phyloP scores from a whole-genome alignment of 53 echinoderm and acorn worm genomes.

The Echinarachnius parma region DNA sequence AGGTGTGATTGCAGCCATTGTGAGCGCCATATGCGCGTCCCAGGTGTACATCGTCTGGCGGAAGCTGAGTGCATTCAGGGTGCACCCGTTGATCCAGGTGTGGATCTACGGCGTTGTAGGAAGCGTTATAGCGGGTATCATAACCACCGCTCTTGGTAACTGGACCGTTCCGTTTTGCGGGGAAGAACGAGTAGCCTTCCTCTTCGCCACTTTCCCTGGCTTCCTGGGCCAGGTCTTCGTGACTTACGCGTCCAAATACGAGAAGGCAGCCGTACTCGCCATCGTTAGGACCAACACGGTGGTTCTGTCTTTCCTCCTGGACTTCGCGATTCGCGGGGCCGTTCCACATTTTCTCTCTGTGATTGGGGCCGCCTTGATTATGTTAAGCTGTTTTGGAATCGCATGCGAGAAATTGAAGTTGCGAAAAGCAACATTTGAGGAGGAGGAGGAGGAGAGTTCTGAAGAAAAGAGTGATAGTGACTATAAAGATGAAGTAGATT shows the following conservation, averaged over 20 bases:
- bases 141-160: not conserved
- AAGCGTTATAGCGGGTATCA: not conserved
- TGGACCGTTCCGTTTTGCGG: not conserved
- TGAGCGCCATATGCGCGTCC: not conserved
- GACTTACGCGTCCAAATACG: not conserved
- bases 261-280: not conserved
- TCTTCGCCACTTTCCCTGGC: not conserved
- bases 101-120: not conserved
- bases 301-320: not conserved
- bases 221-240: not conserved
- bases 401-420: not conserved
- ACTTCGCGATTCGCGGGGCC: not conserved
- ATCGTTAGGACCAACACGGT: not conserved
- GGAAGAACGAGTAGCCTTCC: not conserved
- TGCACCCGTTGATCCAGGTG: not conserved
- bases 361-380: not conserved
- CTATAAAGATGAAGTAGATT: no score
- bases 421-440: no score
- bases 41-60: not conserved
- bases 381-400: not conserved
- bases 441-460: no score
- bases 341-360: not conserved
- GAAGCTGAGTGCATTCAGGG: not conserved
- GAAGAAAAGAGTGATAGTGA: no score
- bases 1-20: not conserved